Evolutionary conservation across 2,113 vertebrate genomes (phyloP).

Genomic region (Rhizomys pruinosus): DNA sequence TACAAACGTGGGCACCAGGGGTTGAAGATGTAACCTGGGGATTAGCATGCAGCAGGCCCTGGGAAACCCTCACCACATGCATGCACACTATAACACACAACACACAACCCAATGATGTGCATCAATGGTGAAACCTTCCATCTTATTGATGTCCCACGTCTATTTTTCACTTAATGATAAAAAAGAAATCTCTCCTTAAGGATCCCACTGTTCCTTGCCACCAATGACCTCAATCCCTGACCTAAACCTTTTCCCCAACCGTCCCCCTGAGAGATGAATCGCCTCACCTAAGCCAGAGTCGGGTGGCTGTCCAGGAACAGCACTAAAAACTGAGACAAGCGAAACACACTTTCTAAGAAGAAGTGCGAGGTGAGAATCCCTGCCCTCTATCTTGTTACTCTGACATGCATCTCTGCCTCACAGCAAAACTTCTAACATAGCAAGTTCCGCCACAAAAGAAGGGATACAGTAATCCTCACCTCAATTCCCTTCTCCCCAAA

Average conservation of each 20-base stretch:
- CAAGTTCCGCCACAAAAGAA: no score
- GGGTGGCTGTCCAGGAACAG: no score
- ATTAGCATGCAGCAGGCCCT: neutral
- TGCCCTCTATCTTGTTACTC: no score
- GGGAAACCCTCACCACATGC: no score
- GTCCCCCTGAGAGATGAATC: neutral
- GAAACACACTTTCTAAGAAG: no score
- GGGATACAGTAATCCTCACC: neutral
- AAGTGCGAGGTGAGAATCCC: no score
- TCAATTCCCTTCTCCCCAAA: neutral
- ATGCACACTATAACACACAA: neutral
- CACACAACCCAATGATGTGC: no score
- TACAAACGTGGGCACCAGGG: neutral
- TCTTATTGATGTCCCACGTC: neutral
- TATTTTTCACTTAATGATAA: constrained; percentile 19
- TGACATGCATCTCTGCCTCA: constrained; percentile 33
- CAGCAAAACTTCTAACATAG: constrained; percentile 15
- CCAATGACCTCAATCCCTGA: no score
- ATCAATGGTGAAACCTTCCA: neutral
- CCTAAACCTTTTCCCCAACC: neutral
- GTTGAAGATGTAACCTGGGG: neutral
- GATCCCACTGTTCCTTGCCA: neutral
- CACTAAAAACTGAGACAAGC: no score
- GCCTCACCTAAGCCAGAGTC: constrained; percentile 37
- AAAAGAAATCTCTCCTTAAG: neutral